Base-by-base conservation (phyloP, 2,888 invertebrate species). In the Vandiemenella viatica region DNA sequence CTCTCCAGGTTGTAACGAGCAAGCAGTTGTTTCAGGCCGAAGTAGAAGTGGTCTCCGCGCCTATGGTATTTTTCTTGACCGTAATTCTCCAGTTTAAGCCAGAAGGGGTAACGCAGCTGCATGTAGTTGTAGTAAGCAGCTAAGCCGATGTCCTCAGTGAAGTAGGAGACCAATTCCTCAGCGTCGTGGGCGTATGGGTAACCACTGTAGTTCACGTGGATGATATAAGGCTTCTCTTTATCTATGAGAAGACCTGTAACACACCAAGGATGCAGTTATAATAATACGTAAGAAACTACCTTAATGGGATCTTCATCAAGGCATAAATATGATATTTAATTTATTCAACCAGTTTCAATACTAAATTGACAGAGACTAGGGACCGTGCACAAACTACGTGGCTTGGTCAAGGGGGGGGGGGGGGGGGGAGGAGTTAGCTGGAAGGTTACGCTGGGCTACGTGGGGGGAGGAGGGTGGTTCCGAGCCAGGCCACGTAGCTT, bases 1-100 rank as follows among this genome's bases (percentile, higher is more conserved):
- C 85, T 79, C 63, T 85, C 83, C 67, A 83, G 70, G 61, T 85
- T 80, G 65, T 83, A 86, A 26, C 61, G 37, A 17, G 10, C 15
- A 8, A 38, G 17, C 17, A 38, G 16, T 15, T 38, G 38, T 8
- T 6, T 10, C 38, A 38, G 38, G 16, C 17, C 15, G 45, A 56
- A 58, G 46, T 55, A 56, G 66, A 73, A 79, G 32, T 72, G 62
- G 64, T 80, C 78, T 51, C 81, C 82, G 53, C 77, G 75, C 59
- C 74, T 15, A 5, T 15, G 38, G 1, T 15, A 15, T 8, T 8
- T 8, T 15, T 17, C 16, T 3, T n/a, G 8, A n/a, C 15, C 7
- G 42, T 21, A 19, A 6, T 42, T 42, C 16, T 15, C 15, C 16
- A 8, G n/a, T 8, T 17, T 38, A 17, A 38, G 62, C 56, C 60